phyloP scores from a whole-genome alignment of 2,888 invertebrate species.

The Euplagia quadripunctaria region DNA sequence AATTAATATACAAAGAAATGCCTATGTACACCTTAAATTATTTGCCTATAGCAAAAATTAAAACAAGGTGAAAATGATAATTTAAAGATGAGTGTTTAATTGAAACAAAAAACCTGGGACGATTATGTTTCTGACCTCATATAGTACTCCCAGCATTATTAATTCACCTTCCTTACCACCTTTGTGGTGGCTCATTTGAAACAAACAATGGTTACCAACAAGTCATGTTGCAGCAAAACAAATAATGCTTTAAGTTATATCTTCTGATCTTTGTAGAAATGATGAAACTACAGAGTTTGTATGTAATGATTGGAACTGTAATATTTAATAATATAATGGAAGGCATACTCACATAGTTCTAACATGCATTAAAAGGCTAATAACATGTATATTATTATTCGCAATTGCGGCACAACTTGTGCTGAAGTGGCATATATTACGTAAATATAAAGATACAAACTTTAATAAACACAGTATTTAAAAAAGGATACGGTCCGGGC shows the following conservation, averaged over 20 bases:
- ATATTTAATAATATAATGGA: slow-evolving; percentile 12
- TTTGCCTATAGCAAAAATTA: neutral
- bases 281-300: neutral
- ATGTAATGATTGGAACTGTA: neutral
- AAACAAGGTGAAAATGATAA: neutral
- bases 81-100: neutral
- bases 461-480: slow-evolving; percentile 57
- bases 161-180: neutral
- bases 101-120: neutral
- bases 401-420: slow-evolving; percentile 76
- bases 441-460: slow-evolving; percentile 78
- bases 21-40: neutral
- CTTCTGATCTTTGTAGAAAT: neutral
- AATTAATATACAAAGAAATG: neutral
- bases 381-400: slow-evolving; percentile 63
- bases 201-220: slow-evolving; percentile 36
- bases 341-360: slow-evolving; percentile 7
- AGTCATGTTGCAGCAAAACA: slow-evolving; percentile 43
- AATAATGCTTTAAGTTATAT: slow-evolving; percentile 26
- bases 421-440: slow-evolving; percentile 83
- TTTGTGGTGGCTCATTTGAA: slow-evolving; percentile 12
- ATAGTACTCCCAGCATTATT: neutral
- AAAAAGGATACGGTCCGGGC: slow-evolving; percentile 88
- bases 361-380: slow-evolving; percentile 28
- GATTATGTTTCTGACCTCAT: neutral